Evolutionary conservation across 2,797 vertebrate species (phyloP), one percentile per base, ranked within the genome.

Genomic region (Acanthurus tractus): DNA sequence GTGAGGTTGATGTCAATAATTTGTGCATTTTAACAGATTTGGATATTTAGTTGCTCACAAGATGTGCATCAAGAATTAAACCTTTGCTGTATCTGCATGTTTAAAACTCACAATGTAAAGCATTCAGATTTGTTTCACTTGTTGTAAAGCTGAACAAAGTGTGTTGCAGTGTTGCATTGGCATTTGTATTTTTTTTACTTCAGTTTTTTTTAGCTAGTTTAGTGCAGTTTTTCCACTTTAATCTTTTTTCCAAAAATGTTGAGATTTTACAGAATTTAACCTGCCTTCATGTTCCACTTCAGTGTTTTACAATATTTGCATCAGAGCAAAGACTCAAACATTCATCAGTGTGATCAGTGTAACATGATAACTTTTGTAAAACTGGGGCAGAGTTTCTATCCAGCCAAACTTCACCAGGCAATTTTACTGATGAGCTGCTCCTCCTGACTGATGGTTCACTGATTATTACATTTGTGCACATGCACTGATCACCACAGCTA

Each of bases 121-220:
- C 3, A 20, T 17, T 57, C 15, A 49, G 44, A 52, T 79, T 48
- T 20, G 25, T 52, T 75, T 50, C 25, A 25, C n/a, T 69, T 65
- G 40, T 45, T 75, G 40, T 68, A 34, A 34, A 63, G 61, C 63
- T 78, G 66, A 57, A 81, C 50, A 74, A 58, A 77, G 46, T 53
- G 40, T 69, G 61, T 65, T 42, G 64, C 74, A 34, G 1, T 70
- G 6, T 66, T 79, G 68, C 52, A 61, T 72, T 74, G 34, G 67
- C 36, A 6, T 81, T 70, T 80, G 0, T 53, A 70, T 67, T n/a
- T 72, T 79, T 74, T 22, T 48, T 12, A 42, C 46, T 61, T 34
- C 25, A 72, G 18, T 5, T 45, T 29, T 52, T 2, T 78, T 8
- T 65, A 73, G 18, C 9, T 76, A 22, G 36, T 83, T 67, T 2